Base-by-base conservation (phyloP, 2,888 invertebrate genomes). In the Byasa hedistus region DNA sequence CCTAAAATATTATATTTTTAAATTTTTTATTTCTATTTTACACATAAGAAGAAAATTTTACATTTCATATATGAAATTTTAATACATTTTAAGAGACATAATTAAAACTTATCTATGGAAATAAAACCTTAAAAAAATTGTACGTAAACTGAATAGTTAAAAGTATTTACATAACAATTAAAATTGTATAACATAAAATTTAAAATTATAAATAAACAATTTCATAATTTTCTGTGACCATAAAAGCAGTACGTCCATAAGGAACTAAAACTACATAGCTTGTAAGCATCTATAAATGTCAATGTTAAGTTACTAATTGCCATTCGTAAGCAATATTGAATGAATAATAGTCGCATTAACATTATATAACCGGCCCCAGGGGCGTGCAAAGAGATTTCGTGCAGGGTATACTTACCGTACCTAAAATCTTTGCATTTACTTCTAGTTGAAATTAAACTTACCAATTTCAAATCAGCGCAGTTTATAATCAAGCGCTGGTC, bases 101-200 rank as follows among this genome's bases (percentile, higher is more conserved):
- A 71, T 75, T 75, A 79, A 76, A 70, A 75, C 75, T 80, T 81
- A 83, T 77, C 79, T 77, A 71, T 71, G 69, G 73, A 82, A 79
- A 75, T 79, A 79, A 57, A 79, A 76, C 79, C 80, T 85, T 78
- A 77, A 74, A 82, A 83, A 85, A 84, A 79, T 81, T 80, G 79
- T 81, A 79, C 75, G 77, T 82, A 86, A 87, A 84, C 79, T 84
- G 83, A 82, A 80, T 81, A 82, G 78, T 76, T 77, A 84, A 44
- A 44, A 83, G 78, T 90, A 90, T 90, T 86, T 90, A 90, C 90
- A 89, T 82, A 90, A 90, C 88, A 86, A 85, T 79, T 76, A 81
- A 83, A 82, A 79, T 75, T 80, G 64, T 82, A 78, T 80, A 86
- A 86, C 79, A 72, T 86, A 86, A 84, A 86, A 82, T 84, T 81